Base-by-base conservation (phyloP, 2,888 invertebrate genomes). In the Hydriomena furcata region DNA sequence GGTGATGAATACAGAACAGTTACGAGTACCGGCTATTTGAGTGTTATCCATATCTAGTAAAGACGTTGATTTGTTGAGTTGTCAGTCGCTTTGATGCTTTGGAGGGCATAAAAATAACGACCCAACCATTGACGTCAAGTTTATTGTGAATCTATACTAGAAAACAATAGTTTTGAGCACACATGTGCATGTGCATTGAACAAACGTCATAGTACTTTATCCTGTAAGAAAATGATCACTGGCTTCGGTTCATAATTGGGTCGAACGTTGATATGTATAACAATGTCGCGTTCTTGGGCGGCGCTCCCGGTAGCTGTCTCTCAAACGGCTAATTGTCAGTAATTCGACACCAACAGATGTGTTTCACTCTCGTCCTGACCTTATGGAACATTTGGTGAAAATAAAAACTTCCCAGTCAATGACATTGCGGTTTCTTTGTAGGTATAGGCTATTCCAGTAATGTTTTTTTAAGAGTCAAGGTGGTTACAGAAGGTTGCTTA, bases 251-350 rank as follows among this genome's bases (percentile, higher is more conserved):
- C 31, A 32, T 10, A 31, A 41, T 44, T 53, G 47, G 44, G 38
- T 38, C 21, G 34, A 47, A 47, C 28, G 47, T 41, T 35, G 28
- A 48, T 24, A 40, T 43, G 38, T 41, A 40, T 35, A 41, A 49
- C 54, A 55, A 45, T 51, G 44, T 34, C 48, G 10, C 27, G 46
- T n/a, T 45, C 70, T 73, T 72, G 66, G 66, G 67, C 60, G 51
- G 35, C 36, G 52, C 51, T 61, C 60, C 61, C 70, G 66, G 68
- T 84, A 82, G 82, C 73, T 85, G 84, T 75, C 73, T 64, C 66
- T 69, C 65, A 59, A 30, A 20, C 67, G 47, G 75, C 79, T 84
- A 84, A 85, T 85, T 84, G 81, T 77, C 68, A 63, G 78, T 75
- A 75, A 78, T 71, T 66, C 59, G 72, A 81, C 67, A 81, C 73